phyloP scores from a whole-genome alignment of 2,113 vertebrate species.

The Emydura subglobosa region DNA sequence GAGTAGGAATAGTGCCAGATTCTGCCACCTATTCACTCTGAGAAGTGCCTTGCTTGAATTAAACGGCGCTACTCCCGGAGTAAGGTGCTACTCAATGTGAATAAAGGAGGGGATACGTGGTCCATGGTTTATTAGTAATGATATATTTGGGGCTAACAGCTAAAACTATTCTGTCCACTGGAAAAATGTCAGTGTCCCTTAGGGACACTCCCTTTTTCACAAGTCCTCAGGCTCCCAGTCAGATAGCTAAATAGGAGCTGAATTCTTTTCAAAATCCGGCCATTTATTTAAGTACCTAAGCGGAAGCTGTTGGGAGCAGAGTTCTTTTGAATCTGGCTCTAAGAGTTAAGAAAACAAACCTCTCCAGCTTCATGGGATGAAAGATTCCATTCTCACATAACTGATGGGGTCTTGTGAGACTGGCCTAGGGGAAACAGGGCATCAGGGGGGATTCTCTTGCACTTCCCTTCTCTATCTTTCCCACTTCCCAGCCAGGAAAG shows the following conservation, averaged over 20 bases:
- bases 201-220: background rate
- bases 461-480: background rate
- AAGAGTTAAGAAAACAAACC: too few species aligned
- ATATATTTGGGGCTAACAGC: background rate
- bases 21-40: background rate
- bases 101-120: background rate
- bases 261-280: background rate
- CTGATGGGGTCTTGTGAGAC: accelerated
- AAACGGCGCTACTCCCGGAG: background rate
- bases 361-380: accelerated
- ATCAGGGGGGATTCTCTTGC: background rate
- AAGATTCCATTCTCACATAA: background rate
- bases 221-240: background rate
- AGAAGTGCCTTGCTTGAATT: background rate
- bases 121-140: background rate
- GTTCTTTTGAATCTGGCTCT: accelerated
- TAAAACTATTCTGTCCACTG: background rate
- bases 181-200: slow-evolving; percentile 6
- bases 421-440: accelerated
- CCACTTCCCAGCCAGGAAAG: background rate
- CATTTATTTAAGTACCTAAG: background rate
- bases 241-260: background rate
- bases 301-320: accelerated
- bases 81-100: accelerated
- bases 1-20: background rate